Base-by-base conservation (phyloP, 2,888 invertebrate species). In the Hydriomena furcata region DNA sequence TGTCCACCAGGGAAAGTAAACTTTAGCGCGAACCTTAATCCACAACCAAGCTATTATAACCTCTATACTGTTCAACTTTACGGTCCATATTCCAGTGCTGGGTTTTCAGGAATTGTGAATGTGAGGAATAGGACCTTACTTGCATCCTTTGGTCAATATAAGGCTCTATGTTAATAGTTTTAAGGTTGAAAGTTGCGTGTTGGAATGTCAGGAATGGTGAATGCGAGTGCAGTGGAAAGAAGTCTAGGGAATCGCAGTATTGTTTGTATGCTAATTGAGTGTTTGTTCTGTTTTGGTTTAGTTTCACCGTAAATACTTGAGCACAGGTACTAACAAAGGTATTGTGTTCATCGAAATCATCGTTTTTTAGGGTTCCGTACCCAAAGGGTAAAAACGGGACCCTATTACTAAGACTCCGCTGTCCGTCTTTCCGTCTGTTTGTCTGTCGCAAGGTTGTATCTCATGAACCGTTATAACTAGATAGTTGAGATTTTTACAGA, bases 1-100 rank as follows among this genome's bases (percentile, higher is more conserved):
- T 75, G 73, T 76, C 79, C 74, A 72, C 71, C 58, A 77, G 89
- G 85, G 89, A 88, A 88, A 88, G 88, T 88, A 87, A 84, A 83
- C 80, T 73, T 70, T 77, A 78, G 65, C 71, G 63, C 65, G 65
- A 61, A 66, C 65, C 61, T 60, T 62, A 52, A 60, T 58, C 52
- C 41, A 49, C 36, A 10, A 7, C n/a, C 32, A 17, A 11, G 36
- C 8, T 5, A 7, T 60, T 45, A 8, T 40, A 34, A 48, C 50
- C 55, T 54, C 43, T 55, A 45, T 28, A 35, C 3, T 21, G 5
- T 3, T 31, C 25, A 1, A 6, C 10, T 13, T 17, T 52, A 52
- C 6, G 31, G 48, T 48, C 40, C 27, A 8, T 5, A 36, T 44
- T 56, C 7, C 34, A 49, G 21, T 44, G 27, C 7, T n/a, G 11